Conservation (phyloP, 2,888 invertebrate species). For the Agrochola litura region DNA sequence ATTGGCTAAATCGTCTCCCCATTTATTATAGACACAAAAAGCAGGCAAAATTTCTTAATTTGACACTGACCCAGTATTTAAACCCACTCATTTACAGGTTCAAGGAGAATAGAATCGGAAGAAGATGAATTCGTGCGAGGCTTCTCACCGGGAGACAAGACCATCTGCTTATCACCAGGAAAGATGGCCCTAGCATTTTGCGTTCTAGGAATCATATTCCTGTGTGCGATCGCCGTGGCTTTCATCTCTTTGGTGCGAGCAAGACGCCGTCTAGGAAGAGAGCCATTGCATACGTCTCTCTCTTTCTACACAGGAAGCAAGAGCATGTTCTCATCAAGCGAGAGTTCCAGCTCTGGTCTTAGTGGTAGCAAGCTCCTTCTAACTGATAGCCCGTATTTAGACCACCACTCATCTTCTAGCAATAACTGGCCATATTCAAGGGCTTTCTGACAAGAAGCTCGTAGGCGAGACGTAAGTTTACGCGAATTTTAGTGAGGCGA, state of each 20-base stretch:
- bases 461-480: constrained; percentile 39
- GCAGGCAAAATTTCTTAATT: too few species aligned
- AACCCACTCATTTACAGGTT: constrained; percentile 76
- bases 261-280: constrained; percentile 87
- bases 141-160: constrained; percentile 91
- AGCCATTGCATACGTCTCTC: constrained; percentile 88
- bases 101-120: constrained; percentile 85
- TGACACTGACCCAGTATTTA: background rate
- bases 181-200: constrained; percentile 94
- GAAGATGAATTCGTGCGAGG: constrained; percentile 84
- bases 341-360: constrained; percentile 91
- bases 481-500: constrained; percentile 34
- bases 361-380: constrained; percentile 91
- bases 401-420: constrained; percentile 89
- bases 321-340: constrained; percentile 91
- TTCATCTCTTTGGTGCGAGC: constrained; percentile 92
- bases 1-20: background rate
- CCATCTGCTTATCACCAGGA: constrained; percentile 94
- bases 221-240: constrained; percentile 93
- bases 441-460: constrained; percentile 74
- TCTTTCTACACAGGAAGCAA: constrained; percentile 91
- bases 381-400: constrained; percentile 91
- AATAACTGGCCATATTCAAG: constrained; percentile 89
- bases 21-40: background rate
- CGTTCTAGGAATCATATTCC: constrained; percentile 93